Evolutionary conservation across 2,888 invertebrate species (phyloP), one percentile per base, ranked within the genome.

Genomic region (Mythimna impura): DNA sequence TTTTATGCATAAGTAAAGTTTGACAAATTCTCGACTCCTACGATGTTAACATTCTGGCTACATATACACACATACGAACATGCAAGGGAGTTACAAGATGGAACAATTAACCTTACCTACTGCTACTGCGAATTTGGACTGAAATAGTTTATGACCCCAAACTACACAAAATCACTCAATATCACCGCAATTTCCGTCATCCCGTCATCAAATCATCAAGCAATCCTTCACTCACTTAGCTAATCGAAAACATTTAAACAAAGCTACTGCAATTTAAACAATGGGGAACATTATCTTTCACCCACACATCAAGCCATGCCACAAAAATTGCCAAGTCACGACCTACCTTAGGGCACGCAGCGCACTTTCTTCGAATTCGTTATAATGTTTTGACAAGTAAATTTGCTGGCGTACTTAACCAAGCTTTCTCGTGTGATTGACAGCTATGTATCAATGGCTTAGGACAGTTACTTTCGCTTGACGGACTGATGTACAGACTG

Each of bases 341-440:
- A 81, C 34, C 60, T 66, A 78, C 78, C 80, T 63, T 76, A 85
- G 86, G 86, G 85, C 83, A 82, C 73, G 66, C 78, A 71, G 43
- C 66, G 64, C 68, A 82, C 91, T 91, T 89, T 91, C 91, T 87
- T 90, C 87, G 76, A 86, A 88, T 88, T 90, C 88, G 87, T 89
- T 90, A 89, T 85, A 85, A 88, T 86, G 87, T 89, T 90, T 88
- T 90, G 91, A 91, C 91, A 90, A 87, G 88, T 87, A 90, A 91
- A 91, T 91, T 91, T 86, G 88, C 89, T 70, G 71, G 72, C 67
- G 83, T 84, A 85, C 73, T 86, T 84, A 80, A 66, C 78, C 80
- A 76, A 83, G 80, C 87, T 90, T 89, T 90, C 89, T 88, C 78
- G 66, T 62, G 55, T 89, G 90, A 91, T 89, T 89, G 90, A 82